Evolutionary conservation across 2,888 invertebrate species (phyloP).

Genomic region (Ellobium chinense): DNA sequence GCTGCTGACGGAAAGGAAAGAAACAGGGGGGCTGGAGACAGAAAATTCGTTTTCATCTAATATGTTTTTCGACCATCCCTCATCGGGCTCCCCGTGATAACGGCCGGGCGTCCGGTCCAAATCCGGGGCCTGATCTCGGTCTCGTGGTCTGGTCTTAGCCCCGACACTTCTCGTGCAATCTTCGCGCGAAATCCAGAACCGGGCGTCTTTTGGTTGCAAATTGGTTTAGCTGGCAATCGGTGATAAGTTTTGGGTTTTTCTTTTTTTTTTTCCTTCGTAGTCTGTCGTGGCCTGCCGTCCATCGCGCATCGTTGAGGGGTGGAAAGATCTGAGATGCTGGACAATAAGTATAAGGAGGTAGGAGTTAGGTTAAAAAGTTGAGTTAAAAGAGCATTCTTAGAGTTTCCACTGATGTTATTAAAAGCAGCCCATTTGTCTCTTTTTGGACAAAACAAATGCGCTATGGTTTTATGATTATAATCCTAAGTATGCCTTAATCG

Average conservation of each 20-base stretch:
- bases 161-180: conserved; percentile 16
- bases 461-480: too few relatives aligned
- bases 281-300: neutral
- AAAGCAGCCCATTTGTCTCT: too few relatives aligned
- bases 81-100: neutral
- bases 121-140: conserved; percentile 10
- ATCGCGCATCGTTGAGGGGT: neutral
- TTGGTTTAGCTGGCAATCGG: conserved; percentile 28
- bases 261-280: neutral
- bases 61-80: conserved; percentile 23
- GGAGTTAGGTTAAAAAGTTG: too few relatives aligned
- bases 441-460: too few relatives aligned
- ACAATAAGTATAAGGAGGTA: too few relatives aligned
- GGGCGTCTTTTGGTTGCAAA: conserved; percentile 32
- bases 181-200: conserved; percentile 8
- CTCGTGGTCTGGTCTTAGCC: neutral
- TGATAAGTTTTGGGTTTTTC: neutral
- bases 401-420: too few relatives aligned
- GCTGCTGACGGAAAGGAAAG: neutral
- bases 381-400: too few relatives aligned
- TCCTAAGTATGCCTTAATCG: too few relatives aligned
- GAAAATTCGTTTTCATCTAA: conserved; percentile 25
- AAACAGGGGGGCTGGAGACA: too few relatives aligned
- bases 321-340: too few relatives aligned
- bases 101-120: neutral